Conservation (phyloP, 2,888 invertebrate species). For the Hemithea aestivaria region DNA sequence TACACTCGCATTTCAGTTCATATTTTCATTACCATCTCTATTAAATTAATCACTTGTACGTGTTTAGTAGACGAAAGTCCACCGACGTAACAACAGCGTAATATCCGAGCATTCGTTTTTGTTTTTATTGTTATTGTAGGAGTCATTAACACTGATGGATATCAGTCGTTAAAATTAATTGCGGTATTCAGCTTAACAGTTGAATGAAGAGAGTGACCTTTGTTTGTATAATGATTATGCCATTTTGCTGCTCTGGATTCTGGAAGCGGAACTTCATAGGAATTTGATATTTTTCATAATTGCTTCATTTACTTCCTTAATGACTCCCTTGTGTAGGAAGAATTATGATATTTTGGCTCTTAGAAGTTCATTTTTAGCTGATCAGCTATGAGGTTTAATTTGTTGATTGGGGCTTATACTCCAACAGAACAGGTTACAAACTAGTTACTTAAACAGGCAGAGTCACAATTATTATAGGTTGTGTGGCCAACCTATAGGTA, state of each 20-base stretch:
- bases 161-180: conserved; percentile 10
- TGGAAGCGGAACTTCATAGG: neutral
- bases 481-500: too few species aligned
- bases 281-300: conserved; percentile 1
- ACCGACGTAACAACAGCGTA: conserved; percentile 1
- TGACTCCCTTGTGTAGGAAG: too few species aligned
- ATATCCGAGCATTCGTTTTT: conserved; percentile 7
- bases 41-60: conserved; percentile 5
- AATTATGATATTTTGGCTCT: too few species aligned
- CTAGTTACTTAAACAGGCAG: too few species aligned
- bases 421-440: too few species aligned
- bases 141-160: conserved; percentile 16
- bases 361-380: too few species aligned
- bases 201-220: conserved; percentile 2
- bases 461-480: too few species aligned
- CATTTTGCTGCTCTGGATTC: neutral
- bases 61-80: conserved; percentile 3
- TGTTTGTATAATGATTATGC: neutral
- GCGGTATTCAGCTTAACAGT: conserved; percentile 13
- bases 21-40: too few species aligned
- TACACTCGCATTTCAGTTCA: too few species aligned
- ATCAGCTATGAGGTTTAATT: too few species aligned
- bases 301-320: conserved; percentile 2
- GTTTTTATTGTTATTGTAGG: conserved; percentile 14
- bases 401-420: too few species aligned